Evolutionary conservation across 2,888 invertebrate genomes (phyloP), one percentile per base, ranked within the genome.

Genomic region (Plebejus melissa): DNA sequence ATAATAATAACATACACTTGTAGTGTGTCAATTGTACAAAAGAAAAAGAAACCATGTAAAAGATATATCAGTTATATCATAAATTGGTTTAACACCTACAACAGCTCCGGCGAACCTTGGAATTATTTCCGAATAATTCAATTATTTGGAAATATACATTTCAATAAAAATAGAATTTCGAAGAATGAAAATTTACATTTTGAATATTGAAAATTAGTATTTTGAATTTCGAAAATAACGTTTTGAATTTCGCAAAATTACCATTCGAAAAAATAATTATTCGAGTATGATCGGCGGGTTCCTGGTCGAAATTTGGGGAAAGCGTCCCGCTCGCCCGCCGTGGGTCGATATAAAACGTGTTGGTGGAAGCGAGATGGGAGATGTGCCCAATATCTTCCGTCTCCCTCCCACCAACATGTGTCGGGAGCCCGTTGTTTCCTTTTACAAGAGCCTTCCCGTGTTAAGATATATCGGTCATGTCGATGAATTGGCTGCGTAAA

Each of bases 271-370:
- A 28, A 2, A 16, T 54, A 28, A 60, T 60, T 41, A 50, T 41
- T 70, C 36, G 75, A 76, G 57, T 76, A 46, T 77, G 77, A 77
- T 79, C 75, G 76, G 75, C 76, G 75, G 69, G 58, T 79, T 80
- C 79, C 80, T 81, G 79, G 78, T 77, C 77, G 78, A 77, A 81
- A 79, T 80, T 80, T 77, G 74, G 79, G 79, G 76, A 77, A 79
- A 76, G 78, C 78, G 77, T 76, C 77, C 71, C 77, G 72, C 69
- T 70, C 69, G 77, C 77, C 76, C 65, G 74, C 77, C 74, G 74
- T 77, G 76, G 82, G 81, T 82, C 82, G 80, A 82, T 82, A 80
- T 77, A 77, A 77, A 77, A 79, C 79, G 80, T 65, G 65, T 36
- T 36, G 32, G 65, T 36, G 65, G 32, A 28, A 65, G 65, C 5